A percentile compares a stretch with the other conserved stretches of the same genome.
These are phyloP conservation scores for Simalia tracyae DNA, from an alignment of 2,797 vertebrate genomes.

Conservation along the genomic window DNA sequence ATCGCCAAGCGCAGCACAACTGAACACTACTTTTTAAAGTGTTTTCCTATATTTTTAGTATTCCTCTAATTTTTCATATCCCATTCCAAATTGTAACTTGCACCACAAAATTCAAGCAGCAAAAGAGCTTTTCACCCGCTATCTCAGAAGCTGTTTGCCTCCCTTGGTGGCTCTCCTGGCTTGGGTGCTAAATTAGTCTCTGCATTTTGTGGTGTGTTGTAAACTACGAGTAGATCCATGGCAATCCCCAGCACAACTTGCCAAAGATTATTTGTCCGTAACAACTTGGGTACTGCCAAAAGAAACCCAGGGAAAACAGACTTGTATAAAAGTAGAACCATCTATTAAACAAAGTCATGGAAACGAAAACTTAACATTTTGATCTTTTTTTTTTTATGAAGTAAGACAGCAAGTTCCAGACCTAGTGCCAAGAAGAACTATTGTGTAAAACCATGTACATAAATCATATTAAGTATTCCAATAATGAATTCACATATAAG, in stretches of 20 bases:
- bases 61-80: not conserved
- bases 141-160: not conserved
- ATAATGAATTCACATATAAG: not conserved
- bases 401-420: not conserved
- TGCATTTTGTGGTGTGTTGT: not conserved
- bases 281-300: not conserved
- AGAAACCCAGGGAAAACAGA: constrained; percentile 13
- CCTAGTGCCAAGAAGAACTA: not conserved
- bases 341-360: not conserved
- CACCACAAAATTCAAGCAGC: not conserved
- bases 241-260: not conserved
- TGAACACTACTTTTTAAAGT: no score
- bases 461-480: not conserved
- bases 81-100: not conserved
- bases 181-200: not conserved
- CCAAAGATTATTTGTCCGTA: constrained; percentile 7
- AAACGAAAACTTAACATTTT: not conserved
- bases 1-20: not conserved
- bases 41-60: not conserved
- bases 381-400: not conserved
- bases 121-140: not conserved
- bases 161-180: not conserved
- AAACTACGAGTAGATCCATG: constrained; percentile 16
- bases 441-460: not conserved
- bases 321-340: not conserved